These are phyloP conservation scores for Catharus bicknelli DNA, from an alignment of 2,113 vertebrate species.

Conservation along the genomic window DNA sequence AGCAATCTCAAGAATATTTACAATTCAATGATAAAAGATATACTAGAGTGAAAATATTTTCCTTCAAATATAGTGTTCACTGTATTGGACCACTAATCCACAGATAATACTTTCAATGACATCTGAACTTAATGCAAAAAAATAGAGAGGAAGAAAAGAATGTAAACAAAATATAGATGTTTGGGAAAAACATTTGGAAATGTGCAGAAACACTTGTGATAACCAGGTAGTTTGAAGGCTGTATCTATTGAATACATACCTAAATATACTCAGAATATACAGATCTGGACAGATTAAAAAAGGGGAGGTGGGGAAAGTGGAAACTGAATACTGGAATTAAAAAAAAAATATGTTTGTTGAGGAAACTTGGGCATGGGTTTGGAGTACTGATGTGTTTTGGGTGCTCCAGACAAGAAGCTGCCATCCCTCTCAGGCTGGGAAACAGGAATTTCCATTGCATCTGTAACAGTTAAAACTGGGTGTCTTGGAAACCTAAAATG, in stretches of 20 bases:
- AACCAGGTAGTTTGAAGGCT: not conserved
- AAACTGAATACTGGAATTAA: not conserved
- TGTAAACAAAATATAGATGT: not conserved
- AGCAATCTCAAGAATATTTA: constrained; percentile 9
- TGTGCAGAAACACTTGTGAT: not conserved
- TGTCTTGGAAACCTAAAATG: not conserved
- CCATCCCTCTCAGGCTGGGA: not conserved
- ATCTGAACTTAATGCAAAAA: not conserved
- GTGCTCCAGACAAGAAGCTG: not conserved
- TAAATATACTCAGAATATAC: not conserved
- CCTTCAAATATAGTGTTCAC: not conserved
- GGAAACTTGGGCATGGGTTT: not conserved
- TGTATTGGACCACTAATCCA: not conserved
- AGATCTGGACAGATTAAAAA: not conserved
- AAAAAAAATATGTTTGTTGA: not conserved
- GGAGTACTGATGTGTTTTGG: not conserved
- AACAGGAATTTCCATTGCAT: not conserved
- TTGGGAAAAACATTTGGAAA: not conserved
- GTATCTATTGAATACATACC: not conserved
- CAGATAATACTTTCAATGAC: not conserved
- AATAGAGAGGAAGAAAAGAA: not conserved
- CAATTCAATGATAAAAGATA: not conserved
- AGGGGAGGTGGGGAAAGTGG: not conserved
- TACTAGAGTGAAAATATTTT: not conserved
- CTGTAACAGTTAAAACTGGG: not conserved